These are phyloP conservation scores for Bombyx mandarina DNA, from an alignment of 1,140 invertebrate species.

Conservation along the genomic window DNA sequence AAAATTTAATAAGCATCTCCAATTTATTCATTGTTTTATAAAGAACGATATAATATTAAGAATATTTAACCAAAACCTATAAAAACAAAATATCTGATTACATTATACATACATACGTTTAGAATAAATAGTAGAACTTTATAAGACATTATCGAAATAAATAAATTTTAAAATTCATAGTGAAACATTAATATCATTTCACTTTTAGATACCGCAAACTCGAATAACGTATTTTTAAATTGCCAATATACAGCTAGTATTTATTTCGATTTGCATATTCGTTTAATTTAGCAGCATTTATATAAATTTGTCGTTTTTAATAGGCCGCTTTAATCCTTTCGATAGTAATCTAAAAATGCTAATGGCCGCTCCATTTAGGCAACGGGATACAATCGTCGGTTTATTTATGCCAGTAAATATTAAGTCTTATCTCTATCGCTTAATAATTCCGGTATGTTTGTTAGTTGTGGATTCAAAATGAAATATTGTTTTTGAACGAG, in stretches of 20 bases:
- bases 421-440: slow-evolving; percentile 7
- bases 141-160: too few relatives aligned
- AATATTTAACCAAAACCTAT: too few relatives aligned
- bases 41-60: too few relatives aligned
- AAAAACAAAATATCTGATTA: too few relatives aligned
- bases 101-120: too few relatives aligned
- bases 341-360: slow-evolving; percentile 13
- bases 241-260: background rate
- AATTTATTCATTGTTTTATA: too few relatives aligned
- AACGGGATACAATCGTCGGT: slow-evolving; percentile 8
- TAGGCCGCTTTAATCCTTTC: slow-evolving; percentile 6
- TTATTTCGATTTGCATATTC: slow-evolving; percentile 1
- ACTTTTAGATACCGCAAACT: too few relatives aligned
- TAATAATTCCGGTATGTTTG: slow-evolving; percentile 7
- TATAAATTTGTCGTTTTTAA: slow-evolving; percentile 8
- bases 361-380: slow-evolving; percentile 7
- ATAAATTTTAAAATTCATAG: too few relatives aligned
- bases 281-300: slow-evolving; percentile 2
- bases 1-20: too few relatives aligned
- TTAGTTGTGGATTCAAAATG: slow-evolving; percentile 6
- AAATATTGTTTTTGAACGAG: slow-evolving; percentile 3
- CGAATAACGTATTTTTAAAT: background rate
- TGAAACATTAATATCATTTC: too few relatives aligned
- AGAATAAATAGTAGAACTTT: too few relatives aligned
- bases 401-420: slow-evolving; percentile 7